Evolutionary conservation across 2,888 invertebrate genomes (phyloP), one percentile per base, ranked within the genome.

Genomic region (Raillietiella orientalis): DNA sequence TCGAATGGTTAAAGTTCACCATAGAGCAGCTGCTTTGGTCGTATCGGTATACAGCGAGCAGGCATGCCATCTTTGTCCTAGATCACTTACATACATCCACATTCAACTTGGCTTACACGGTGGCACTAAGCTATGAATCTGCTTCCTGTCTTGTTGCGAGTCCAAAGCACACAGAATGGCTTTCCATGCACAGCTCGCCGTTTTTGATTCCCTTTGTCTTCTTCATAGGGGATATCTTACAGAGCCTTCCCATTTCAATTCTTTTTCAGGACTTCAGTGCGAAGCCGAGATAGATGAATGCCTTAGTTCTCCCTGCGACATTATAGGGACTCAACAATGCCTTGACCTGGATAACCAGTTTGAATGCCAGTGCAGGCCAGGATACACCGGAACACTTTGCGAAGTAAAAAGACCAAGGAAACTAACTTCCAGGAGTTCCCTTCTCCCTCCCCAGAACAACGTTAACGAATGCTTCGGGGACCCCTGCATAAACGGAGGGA

Each of bases 281-380:
- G 82, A 84, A 48, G 75, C 77, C 9, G 75, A 70, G 41, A 70
- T 79, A 31, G 75, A 84, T 39, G 82, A 82, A 46, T 84, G 84
- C 39, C 50, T 75, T 26, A 72, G 66, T 34, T 77, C 77, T 42
- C 82, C 79, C 8, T 84, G 82, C 47, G 74, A 66, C 40, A 65
- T 75, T 1, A 59, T 69, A 24, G 87, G 87, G 28, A 82, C 84
- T 0, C 74, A 77, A 33, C 59, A 63, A 30, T 90, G 90, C 39
- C 52, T 77, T 12, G 84, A 90, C 46, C 52, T 70, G 34, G 39
- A 50, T 30, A 75, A 77, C 39, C 67, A 66, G 42, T 82, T 60
- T 40, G 52, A 63, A 33, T 93, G 93, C 39, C 59, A 69, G 30
- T 93, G 93, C 41, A 61, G 71, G 16, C 65, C 69, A 43, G 87